Evolutionary conservation across 2,888 invertebrate genomes (phyloP).

Genomic region (Acleris literana): DNA sequence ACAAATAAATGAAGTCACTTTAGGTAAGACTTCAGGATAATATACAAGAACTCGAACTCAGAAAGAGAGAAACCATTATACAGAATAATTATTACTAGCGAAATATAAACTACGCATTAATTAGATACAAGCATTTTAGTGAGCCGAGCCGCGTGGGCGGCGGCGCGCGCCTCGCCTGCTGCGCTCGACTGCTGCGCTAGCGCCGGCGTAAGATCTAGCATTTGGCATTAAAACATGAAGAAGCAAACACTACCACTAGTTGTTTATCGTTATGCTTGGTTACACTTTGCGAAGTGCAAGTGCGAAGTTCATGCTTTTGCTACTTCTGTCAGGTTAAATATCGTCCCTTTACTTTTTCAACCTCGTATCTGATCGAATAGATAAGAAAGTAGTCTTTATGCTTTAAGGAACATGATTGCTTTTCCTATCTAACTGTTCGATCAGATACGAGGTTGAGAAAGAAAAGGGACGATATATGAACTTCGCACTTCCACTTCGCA

Average conservation of each 20-base stretch:
- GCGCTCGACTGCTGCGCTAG: background rate
- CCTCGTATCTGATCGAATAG: too few species aligned
- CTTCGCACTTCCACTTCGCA: too few species aligned
- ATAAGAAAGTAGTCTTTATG: too few species aligned
- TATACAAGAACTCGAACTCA: slow-evolving; percentile 18
- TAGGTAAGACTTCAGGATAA: slow-evolving; percentile 8
- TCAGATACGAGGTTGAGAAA: too few species aligned
- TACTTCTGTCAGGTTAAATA: too few species aligned
- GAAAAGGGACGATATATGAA: too few species aligned
- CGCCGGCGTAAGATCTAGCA: slow-evolving; percentile 51
- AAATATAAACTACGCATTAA: slow-evolving; percentile 38
- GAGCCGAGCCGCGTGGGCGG: background rate
- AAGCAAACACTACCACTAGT: slow-evolving; percentile 38
- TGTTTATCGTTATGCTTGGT: background rate
- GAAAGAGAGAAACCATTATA: slow-evolving; percentile 27
- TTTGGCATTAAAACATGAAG: slow-evolving; percentile 62
- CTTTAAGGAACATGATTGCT: too few species aligned
- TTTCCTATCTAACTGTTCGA: too few species aligned
- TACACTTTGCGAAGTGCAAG: too few species aligned
- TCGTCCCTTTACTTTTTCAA: too few species aligned
- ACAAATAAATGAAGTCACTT: slow-evolving; percentile 10
- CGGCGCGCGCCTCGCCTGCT: background rate
- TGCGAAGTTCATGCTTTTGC: too few species aligned
- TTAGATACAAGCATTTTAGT: slow-evolving; percentile 28
- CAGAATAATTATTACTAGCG: slow-evolving; percentile 40